Evolutionary conservation across 2,888 invertebrate genomes (phyloP), one percentile per base, ranked within the genome.

Genomic region (Tinea pellionella): DNA sequence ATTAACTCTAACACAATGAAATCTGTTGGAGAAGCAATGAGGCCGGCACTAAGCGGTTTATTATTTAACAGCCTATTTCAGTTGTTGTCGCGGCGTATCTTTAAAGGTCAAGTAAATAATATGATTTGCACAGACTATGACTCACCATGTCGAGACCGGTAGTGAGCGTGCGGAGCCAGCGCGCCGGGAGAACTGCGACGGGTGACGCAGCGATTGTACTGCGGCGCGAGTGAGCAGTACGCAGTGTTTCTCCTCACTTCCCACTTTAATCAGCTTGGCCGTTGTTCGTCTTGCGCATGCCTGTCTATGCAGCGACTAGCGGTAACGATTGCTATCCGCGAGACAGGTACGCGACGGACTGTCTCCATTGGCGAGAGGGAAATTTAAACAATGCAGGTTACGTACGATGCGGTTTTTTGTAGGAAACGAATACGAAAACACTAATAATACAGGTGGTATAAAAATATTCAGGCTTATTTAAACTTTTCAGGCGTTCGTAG

Each of bases 61-160:
- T 51, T 51, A 51, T 51, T 51, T 53, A 53, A 24, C 12, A 53
- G 13, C 51, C 53, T 53, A 53, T 53, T 53, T 53, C 12, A 19
- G 56, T 60, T 60, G 63, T 61, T 65, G 63, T 63, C 60, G 61
- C 63, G 58, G 62, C 63, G 61, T 65, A 30, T 57, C 4, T 57
- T 57, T 57, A 63, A 63, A 65, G 64, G 65, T 63, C 65, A 62
- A 55, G 64, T 43, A 78, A 78, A 76, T 57, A 57, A 57, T 75
- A 76, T 78, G 81, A 77, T 84, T 83, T 74, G 80, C 81, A 80
- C 75, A 77, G 72, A 71, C 66, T 71, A 74, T 86, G 86, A 87
- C 87, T 87, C 87, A 87, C 87, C 87, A 87, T 87, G 80, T 73
- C 85, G 84, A 80, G 80, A 82, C 75, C 78, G 73, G 73, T 72